These are phyloP conservation scores for Motacilla alba DNA, from an alignment of 2,113 vertebrate genomes.

Conservation along the genomic window DNA sequence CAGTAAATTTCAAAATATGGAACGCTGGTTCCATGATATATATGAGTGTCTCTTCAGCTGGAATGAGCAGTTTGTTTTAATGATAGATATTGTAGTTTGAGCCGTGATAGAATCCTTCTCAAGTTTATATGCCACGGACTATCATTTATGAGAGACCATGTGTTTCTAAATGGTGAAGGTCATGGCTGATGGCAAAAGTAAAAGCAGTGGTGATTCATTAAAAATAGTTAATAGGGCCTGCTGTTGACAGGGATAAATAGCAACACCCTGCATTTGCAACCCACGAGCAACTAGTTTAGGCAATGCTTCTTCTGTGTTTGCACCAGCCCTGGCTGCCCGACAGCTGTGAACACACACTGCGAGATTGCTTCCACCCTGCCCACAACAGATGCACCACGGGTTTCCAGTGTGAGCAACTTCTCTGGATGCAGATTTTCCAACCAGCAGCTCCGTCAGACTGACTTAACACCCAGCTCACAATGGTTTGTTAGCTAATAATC, in stretches of 20 bases:
- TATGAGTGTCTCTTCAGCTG: constrained; percentile 77
- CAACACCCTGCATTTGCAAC: constrained; percentile 60
- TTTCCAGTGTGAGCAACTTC: constrained; percentile 19
- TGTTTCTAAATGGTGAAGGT: constrained; percentile 84
- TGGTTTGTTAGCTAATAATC: constrained; percentile 11
- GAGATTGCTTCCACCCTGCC: constrained; percentile 33
- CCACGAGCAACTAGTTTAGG: constrained; percentile 50
- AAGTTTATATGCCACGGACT: constrained; percentile 73
- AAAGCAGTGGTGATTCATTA: constrained; percentile 84
- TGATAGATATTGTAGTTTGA: constrained; percentile 84
- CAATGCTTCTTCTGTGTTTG: constrained; percentile 54
- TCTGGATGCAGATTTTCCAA: constrained; percentile 15
- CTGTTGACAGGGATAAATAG: constrained; percentile 76
- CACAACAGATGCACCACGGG: not conserved
- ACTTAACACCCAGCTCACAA: not conserved
- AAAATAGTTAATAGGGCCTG: constrained; percentile 78
- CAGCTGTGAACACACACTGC: constrained; percentile 31
- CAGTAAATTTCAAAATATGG: constrained; percentile 83
- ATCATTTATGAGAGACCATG: constrained; percentile 79
- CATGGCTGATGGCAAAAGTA: constrained; percentile 82
- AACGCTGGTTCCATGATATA: constrained; percentile 82
- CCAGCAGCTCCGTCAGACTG: not conserved
- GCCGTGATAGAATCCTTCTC: constrained; percentile 78
- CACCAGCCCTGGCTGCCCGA: not conserved
- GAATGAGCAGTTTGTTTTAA: constrained; percentile 85